Percentiles rank a stretch among this genome's conserved stretches.
Conservation (phyloP, 1,140 invertebrate species). For the Danaus plexippus region DNA sequence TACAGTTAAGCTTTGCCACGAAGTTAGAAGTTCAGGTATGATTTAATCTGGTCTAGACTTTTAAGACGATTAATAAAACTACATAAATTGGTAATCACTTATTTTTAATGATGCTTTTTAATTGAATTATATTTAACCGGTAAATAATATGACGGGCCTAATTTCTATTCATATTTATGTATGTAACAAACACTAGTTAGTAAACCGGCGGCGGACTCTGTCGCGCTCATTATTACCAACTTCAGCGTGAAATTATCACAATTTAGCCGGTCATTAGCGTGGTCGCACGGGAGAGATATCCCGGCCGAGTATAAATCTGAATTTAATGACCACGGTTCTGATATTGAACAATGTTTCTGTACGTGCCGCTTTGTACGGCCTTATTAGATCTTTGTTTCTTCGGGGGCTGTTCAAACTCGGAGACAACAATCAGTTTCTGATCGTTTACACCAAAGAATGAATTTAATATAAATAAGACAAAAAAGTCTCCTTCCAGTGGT, state of each 20-base stretch:
- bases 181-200: no score
- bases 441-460: no score
- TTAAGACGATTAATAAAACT: conserved; percentile 16
- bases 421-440: no score
- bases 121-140: no score
- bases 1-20: conserved; percentile 19
- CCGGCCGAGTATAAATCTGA: conserved; percentile 64
- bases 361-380: conserved; percentile 32
- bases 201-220: conserved; percentile 31
- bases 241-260: conserved; percentile 67
- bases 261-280: conserved; percentile 71
- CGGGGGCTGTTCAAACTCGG: not conserved
- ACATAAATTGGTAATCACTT: no score
- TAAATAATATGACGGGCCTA: no score
- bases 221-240: conserved; percentile 42
- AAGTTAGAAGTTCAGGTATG: conserved; percentile 23
- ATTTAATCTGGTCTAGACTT: conserved; percentile 17
- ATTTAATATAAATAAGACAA: no score
- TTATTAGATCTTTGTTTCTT: conserved; percentile 25
- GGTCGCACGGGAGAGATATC: conserved; percentile 69
- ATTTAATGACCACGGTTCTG: conserved; percentile 61
- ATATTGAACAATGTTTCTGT: conserved; percentile 56
- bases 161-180: no score
- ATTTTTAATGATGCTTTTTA: no score
- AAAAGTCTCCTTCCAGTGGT: no score